phyloP scores from a whole-genome alignment of 2,888 invertebrate genomes.

The Eremobia ochroleuca region DNA sequence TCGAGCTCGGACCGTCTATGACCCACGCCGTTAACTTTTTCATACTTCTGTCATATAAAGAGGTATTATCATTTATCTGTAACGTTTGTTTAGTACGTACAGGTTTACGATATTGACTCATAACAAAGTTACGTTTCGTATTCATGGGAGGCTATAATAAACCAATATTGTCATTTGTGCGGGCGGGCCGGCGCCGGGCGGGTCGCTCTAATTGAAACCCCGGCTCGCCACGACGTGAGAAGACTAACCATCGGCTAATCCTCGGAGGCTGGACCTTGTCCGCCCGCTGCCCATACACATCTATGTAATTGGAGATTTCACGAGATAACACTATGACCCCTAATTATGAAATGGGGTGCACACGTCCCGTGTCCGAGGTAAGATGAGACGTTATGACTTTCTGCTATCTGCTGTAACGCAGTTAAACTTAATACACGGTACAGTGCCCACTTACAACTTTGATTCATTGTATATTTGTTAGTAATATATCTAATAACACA shows the following conservation, averaged over 20 bases:
- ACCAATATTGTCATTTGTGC: constrained; percentile 83
- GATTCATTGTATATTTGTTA: constrained; percentile 20
- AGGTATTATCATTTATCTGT: constrained; percentile 52
- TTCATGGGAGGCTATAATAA: constrained; percentile 82
- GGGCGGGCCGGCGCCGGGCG: constrained; percentile 69
- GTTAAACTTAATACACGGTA: constrained; percentile 50
- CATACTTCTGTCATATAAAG: constrained; percentile 50
- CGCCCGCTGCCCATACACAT: constrained; percentile 75
- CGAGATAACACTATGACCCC: constrained; percentile 88
- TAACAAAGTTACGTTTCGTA: constrained; percentile 75
- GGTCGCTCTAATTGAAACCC: constrained; percentile 86
- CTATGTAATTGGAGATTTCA: constrained; percentile 88
- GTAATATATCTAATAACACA: neutral
- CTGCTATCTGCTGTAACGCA: constrained; percentile 65
- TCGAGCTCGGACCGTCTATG: constrained; percentile 57
- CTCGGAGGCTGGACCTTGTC: constrained; percentile 72
- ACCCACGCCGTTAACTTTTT: constrained; percentile 61
- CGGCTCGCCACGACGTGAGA: constrained; percentile 86
- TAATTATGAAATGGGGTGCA: constrained; percentile 81
- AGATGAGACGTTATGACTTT: constrained; percentile 63
- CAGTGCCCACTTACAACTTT: constrained; percentile 27
- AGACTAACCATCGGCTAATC: constrained; percentile 87
- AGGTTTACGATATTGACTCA: constrained; percentile 67
- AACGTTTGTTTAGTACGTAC: constrained; percentile 56
- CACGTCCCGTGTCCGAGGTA: constrained; percentile 67